A percentile compares a stretch with the other conserved stretches of the same genome.
phyloP scores from a whole-genome alignment of 35 echinoderm and acorn worm species.

The Apostichopus parvimensis region DNA sequence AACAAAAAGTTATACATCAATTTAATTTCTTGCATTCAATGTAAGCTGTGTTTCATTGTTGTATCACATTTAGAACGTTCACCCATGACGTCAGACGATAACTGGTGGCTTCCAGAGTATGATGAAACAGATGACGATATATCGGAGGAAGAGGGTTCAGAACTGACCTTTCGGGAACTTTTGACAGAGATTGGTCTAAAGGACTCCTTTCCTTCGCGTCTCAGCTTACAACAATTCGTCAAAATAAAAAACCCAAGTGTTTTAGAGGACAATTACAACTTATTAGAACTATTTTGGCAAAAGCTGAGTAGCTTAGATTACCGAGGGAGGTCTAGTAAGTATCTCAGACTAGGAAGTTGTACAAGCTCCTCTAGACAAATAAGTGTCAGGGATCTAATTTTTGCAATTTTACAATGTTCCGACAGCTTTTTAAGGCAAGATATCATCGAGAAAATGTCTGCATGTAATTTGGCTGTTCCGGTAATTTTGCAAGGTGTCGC shows the following conservation, averaged over 20 bases:
- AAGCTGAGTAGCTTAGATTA: neutral
- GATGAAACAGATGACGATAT: no score
- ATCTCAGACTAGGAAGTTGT: neutral
- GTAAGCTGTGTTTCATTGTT: neutral
- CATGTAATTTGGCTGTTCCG: conserved; percentile 45
- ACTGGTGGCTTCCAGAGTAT: neutral
- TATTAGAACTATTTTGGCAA: no score
- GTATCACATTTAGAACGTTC: neutral
- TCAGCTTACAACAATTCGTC: no score
- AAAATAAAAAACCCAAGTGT: no score
- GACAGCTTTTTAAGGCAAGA: conserved; percentile 32
- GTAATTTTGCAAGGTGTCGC: neutral
- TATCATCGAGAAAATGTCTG: conserved; percentile 40
- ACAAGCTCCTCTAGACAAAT: neutral
- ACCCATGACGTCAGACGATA: neutral
- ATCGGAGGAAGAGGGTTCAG: no score
- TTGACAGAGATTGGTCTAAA: no score
- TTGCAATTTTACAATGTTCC: conserved; percentile 11
- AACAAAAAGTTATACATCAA: no score
- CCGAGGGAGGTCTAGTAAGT: neutral
- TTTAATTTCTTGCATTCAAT: neutral
- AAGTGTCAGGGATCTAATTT: conserved; percentile 1
- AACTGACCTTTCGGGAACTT: no score
- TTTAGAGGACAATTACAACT: no score
- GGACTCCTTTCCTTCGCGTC: no score